Evolutionary conservation across 2,797 vertebrate species (phyloP).

Genomic region (Hoplostethus mediterraneus): DNA sequence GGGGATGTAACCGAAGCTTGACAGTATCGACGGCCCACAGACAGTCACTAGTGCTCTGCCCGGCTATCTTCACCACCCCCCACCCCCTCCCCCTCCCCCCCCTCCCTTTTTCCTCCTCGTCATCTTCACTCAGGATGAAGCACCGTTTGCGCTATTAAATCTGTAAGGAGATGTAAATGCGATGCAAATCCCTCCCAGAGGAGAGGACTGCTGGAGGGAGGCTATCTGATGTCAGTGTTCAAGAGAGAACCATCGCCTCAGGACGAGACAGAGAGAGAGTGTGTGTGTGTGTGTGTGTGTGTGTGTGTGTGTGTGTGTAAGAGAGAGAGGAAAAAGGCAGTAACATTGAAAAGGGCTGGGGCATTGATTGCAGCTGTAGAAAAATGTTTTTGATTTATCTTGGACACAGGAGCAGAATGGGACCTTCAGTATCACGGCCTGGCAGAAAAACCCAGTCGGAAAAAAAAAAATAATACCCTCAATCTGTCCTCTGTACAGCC

Average conservation of each 20-base stretch:
- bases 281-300: conserved; percentile 33
- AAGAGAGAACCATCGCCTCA: conserved; percentile 72
- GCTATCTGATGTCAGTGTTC: conserved; percentile 85
- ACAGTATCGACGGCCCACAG: conserved; percentile 8
- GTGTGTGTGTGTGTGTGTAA: conserved; percentile 10
- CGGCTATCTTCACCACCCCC: conserved; percentile 61
- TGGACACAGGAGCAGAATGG: conserved; percentile 73
- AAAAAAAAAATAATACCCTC: conserved; percentile 76
- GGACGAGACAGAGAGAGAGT: conserved; percentile 53
- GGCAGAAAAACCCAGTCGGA: conserved; percentile 62
- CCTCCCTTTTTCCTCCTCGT: conserved; percentile 40
- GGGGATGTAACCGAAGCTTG: conserved; percentile 43
- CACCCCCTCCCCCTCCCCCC: conserved; percentile 24
- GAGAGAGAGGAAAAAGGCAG: conserved; percentile 35
- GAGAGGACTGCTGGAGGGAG: conserved; percentile 79
- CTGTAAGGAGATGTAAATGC: conserved; percentile 82
- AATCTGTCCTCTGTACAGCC: conserved; percentile 75
- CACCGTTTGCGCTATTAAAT: conserved; percentile 82
- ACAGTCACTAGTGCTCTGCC: conserved; percentile 45
- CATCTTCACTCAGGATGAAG: conserved; percentile 69
- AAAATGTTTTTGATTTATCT: conserved; percentile 83
- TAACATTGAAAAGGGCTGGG: conserved; percentile 44
- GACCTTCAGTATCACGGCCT: conserved; percentile 73
- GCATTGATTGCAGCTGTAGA: conserved; percentile 76
- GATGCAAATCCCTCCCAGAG: conserved; percentile 83